phyloP scores from a whole-genome alignment of 2,113 vertebrate genomes.

The Crotalus helleri region DNA sequence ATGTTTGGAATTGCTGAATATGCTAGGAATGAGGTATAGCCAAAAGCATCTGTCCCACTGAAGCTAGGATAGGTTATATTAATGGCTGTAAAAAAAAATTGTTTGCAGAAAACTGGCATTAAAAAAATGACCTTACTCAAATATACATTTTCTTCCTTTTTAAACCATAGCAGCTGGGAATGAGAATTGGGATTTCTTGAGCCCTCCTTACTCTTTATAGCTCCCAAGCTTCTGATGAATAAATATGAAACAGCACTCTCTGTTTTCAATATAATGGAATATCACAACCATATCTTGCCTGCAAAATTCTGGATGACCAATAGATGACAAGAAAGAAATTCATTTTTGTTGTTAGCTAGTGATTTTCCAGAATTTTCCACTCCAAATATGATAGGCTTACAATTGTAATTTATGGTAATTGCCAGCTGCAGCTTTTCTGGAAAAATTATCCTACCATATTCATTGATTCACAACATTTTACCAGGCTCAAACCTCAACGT shows the following conservation, averaged over 20 bases:
- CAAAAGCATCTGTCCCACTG: slow-evolving; percentile 77
- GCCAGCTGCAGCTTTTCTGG: not conserved
- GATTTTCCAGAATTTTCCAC: not conserved
- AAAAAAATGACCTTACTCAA: not conserved
- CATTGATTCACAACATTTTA: not conserved
- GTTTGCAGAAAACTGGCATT: not conserved
- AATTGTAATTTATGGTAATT: not conserved
- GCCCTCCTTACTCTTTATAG: not conserved
- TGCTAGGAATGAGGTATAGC: slow-evolving; percentile 80
- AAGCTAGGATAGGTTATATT: slow-evolving; percentile 78
- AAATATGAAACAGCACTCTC: not conserved
- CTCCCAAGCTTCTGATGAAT: not conserved
- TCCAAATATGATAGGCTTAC: not conserved
- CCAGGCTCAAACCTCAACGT: not conserved
- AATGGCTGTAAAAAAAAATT: slow-evolving; percentile 67
- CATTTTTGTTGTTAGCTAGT: not conserved
- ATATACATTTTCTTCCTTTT: not conserved
- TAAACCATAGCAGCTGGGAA: not conserved
- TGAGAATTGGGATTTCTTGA: not conserved
- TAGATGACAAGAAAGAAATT: not conserved
- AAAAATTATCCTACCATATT: not conserved
- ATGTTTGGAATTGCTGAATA: slow-evolving; percentile 74
- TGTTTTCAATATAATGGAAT: not conserved
- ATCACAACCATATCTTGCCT: not conserved
- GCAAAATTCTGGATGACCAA: not conserved